Base-by-base conservation (phyloP, 2,888 invertebrate species). In the Gymnoscelis rufifasciata region DNA sequence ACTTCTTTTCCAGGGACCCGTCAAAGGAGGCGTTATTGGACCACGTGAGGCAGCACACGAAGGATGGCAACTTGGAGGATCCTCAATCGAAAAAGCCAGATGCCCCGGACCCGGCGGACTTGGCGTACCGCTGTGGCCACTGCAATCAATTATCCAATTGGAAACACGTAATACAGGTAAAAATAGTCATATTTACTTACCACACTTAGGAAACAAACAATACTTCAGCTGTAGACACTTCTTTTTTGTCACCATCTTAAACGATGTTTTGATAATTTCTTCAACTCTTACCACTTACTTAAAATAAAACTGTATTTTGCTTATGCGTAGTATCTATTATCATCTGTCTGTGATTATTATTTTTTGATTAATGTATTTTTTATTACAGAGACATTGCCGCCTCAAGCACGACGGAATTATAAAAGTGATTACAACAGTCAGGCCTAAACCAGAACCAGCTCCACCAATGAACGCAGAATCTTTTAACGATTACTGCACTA, bases 101-200 rank as follows among this genome's bases (percentile, higher is more conserved):
- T 45, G 62, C 71, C 12, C 78, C 81, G 1, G 88, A 86, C 54
- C 83, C 82, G 7, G 81, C 84, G 1, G 87, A 87, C 53, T 62
- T 88, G 41, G 86, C 87, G 52, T 91, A 91, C 74, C 92, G 93
- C 72, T 94, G 94, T 86, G 94, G 94, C 63, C 93, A 93, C 86
- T 94, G 94, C 88, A 92, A 93, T 83, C 94, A 94, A 89, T 89
- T 93, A 73, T 94, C 94, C 62, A 94, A 94, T 88, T 94, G 94
- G 94, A 94, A 94, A 91, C 94, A 94, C 90, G 94, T 94, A 73
- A 94, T 94, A 87, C 94, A 94, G 93, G 94, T 94, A 90, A 30
- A 14, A 1, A 3, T 4, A 27, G 2, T 19, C 3, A 19, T 13
- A 7, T 3, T 37, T 40, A 33, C 31, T 33, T 33, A 33, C 31